Evolutionary conservation across 2,113 vertebrate species (phyloP), one percentile per base, ranked within the genome.

Genomic region (Misgurnus anguillicaudatus): DNA sequence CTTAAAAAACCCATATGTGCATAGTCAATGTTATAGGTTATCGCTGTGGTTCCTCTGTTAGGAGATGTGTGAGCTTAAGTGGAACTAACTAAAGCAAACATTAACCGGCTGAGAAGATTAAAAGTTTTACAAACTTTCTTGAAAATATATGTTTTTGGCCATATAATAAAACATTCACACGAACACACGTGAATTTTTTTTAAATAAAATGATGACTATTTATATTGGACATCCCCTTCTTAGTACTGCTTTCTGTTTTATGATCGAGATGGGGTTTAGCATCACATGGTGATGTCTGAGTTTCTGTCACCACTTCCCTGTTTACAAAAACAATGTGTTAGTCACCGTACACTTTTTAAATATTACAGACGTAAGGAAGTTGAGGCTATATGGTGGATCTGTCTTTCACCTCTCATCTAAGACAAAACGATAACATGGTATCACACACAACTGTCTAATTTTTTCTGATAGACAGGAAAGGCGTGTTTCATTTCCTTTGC

Each of bases 251-350:
- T 74, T 80, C 36, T 38, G 64, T 60, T 39, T 57, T 42, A 47
- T 55, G 72, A 77, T 74, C 53, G 58, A 83, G 79, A 70, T 60
- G 31, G 2, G 24, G 68, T 51, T 31, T 31, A 55, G 41, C 74
- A 84, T 81, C 75, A 75, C 69, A 84, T 42, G 39, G 9, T 41
- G 48, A 69, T 38, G 65, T 41, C 48, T 45, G 45, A 38, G 13
- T 47, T 84, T 70, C 6, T 75, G 69, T 78, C 58, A 78, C 68
- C 70, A 84, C 75, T 84, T 84, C 82, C 79, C 69, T 67, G 38
- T 75, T 75, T 62, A 21, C 47, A 55, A 19, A 64, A 53, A 74
- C 9, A 31, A 8, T 5, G 13, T 65, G 39, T 21, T 39, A 31
- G 64, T 76, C 63, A 39, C 41, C 11, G 21, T 51, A 55, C 5